phyloP scores from a whole-genome alignment of 92 coral and sea anemone species.

The Parazoanthus atlanticus region DNA sequence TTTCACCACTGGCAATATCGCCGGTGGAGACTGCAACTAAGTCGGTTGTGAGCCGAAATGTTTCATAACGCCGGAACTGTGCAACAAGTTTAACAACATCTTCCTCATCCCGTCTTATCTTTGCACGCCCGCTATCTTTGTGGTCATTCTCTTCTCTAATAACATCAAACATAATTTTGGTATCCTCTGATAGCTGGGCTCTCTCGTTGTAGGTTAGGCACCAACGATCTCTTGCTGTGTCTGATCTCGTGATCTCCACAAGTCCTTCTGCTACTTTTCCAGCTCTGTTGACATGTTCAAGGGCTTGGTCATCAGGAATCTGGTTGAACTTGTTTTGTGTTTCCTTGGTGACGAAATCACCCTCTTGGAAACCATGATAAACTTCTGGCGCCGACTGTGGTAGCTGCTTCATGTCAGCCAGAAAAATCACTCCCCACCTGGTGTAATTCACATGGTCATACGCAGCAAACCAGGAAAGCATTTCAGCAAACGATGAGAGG shows the following conservation, averaged over 20 bases:
- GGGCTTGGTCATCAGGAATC: constrained; percentile 72
- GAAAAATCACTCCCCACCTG: constrained; percentile 64
- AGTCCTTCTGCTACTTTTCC: constrained; percentile 70
- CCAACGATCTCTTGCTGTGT: constrained; percentile 75
- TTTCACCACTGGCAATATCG: constrained; percentile 56
- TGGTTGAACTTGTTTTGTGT: constrained; percentile 54
- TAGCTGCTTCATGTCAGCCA: constrained; percentile 67
- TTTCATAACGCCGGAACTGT: constrained; percentile 44
- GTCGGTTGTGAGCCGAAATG: constrained; percentile 43
- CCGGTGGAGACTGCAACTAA: constrained; percentile 62
- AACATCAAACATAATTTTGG: constrained; percentile 62
- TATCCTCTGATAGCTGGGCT: constrained; percentile 58
- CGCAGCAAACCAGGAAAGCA: constrained; percentile 79
- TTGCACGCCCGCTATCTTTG: constrained; percentile 50
- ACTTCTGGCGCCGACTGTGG: constrained; percentile 70
- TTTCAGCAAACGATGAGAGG: constrained; percentile 70
- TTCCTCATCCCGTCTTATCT: constrained; percentile 57
- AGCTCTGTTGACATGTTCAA: constrained; percentile 59
- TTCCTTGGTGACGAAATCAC: constrained; percentile 70
- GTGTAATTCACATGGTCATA: constrained; percentile 70
- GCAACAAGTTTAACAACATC: constrained; percentile 52
- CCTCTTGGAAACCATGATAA: constrained; percentile 52
- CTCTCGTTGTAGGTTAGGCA: constrained; percentile 66
- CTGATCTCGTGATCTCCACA: constrained; percentile 65
- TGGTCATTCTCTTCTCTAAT: constrained; percentile 48